A percentile compares a stretch with the other conserved stretches of the same genome.
These are phyloP conservation scores for Tribolium castaneum DNA, from an alignment of 1,140 invertebrate genomes.

Conservation along the genomic window DNA sequence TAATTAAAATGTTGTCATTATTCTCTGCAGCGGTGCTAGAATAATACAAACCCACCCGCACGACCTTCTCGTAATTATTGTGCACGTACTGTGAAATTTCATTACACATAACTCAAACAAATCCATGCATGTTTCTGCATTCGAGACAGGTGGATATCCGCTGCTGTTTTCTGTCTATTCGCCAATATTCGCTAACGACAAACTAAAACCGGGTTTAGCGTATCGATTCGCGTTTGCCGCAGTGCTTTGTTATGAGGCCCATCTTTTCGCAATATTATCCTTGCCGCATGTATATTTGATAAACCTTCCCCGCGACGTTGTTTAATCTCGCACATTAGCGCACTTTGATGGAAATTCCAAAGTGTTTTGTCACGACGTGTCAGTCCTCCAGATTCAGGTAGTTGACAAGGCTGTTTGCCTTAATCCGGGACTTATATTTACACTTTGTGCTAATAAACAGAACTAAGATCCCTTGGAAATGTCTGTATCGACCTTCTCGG, in stretches of 20 bases:
- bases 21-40: neutral
- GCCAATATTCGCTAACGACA: neutral
- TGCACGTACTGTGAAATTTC: slow-evolving; percentile 2
- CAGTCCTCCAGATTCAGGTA: neutral
- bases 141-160: neutral
- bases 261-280: too few species aligned
- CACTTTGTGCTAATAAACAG: slow-evolving; percentile 30
- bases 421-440: slow-evolving; percentile 23
- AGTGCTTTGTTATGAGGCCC: neutral
- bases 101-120: slow-evolving; percentile 14
- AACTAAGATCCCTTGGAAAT: slow-evolving; percentile 24
- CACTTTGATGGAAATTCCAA: neutral
- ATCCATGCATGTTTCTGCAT: slow-evolving; percentile 20
- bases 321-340: neutral
- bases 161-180: neutral
- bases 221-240: neutral
- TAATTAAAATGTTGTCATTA: neutral
- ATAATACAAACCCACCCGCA: neutral
- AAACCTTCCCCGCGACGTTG: neutral
- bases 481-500: slow-evolving; percentile 6
- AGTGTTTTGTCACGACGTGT: neutral
- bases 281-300: neutral
- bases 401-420: slow-evolving; percentile 16
- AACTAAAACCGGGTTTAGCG: neutral
- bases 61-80: slow-evolving; percentile 5